A percentile compares a stretch with the other conserved stretches of the same genome.
phyloP scores from a whole-genome alignment of 2,888 invertebrate genomes.

The Drosophila fulvimacula region DNA sequence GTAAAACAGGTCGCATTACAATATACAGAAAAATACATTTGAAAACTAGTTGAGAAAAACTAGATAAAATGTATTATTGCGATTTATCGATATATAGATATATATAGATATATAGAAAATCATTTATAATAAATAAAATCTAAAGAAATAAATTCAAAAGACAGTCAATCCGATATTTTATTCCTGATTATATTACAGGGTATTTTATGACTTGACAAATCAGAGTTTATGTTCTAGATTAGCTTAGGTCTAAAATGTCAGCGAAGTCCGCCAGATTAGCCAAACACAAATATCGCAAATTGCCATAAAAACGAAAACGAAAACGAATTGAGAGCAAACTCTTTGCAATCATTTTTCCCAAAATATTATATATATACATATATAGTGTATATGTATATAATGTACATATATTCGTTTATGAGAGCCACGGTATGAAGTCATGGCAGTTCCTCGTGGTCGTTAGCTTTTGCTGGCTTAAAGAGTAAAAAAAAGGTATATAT shows the following conservation, averaged over 20 bases:
- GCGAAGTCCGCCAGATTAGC: neutral
- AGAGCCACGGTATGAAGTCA: conserved; percentile 46
- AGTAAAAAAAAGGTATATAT: conserved; percentile 10
- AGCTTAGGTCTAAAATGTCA: conserved; percentile 8
- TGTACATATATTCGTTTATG: neutral
- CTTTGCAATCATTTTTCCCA: conserved; percentile 16
- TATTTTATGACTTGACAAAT: neutral
- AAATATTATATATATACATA: neutral
- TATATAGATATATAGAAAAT: no score
- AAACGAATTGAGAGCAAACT: conserved; percentile 1
- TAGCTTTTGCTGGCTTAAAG: conserved; percentile 52
- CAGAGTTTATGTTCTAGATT: conserved; percentile 1
- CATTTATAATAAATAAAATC: no score
- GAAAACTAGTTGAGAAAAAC: no score
- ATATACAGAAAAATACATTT: neutral
- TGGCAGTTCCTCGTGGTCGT: conserved; percentile 58
- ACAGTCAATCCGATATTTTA: neutral
- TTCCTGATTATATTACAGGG: neutral
- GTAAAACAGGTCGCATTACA: neutral
- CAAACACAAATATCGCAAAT: neutral
- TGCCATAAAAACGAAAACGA: conserved; percentile 5
- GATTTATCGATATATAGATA: no score
- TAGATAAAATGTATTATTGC: no score
- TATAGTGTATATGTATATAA: neutral
- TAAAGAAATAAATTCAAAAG: no score